Evolutionary conservation across 2,113 vertebrate genomes (phyloP), one percentile per base, ranked within the genome.

Genomic region (Rhizomys pruinosus): DNA sequence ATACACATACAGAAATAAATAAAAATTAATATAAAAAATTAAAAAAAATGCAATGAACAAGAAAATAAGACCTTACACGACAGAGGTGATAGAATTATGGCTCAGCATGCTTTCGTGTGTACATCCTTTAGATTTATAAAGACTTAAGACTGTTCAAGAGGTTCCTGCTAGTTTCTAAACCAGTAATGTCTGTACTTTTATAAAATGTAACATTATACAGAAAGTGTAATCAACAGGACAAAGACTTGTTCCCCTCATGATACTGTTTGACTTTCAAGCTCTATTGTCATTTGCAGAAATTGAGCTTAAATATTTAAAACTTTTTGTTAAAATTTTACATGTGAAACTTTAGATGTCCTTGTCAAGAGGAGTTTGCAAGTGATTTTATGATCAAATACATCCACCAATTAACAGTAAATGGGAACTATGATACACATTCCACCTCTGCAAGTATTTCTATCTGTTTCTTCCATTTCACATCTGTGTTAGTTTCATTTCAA

Each of bases 181-280:
- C 17, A 66, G 34, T 92, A 39, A 81, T 64, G 69, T 68, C 2
- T 34, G n/a, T 68, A 23, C 23, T 44, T 52, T 76, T 76, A 17
- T 78, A 87, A 87, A 87, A 59, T 34, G n/a, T 59, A 85, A 42
- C 7, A 52, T 23, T 52, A 8, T 47, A 77, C 22, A 52, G 52
- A 72, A 89, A 47, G 6, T 11, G 11, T 39, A 81, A n/a, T 20
- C 66, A 37, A 0, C 17, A 68, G 34, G 10, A 57, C 32, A 2
- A 84, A 74, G 39, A 23, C 27, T 17, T 0, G 0, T 25, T 2
- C 39, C 10, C 15, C 25, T 87, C 23, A 11, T 39, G 1, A 27
- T n/a, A 23, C 2, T n/a, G 10, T 42, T 27, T 59, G 63, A 13
- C 52, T 63, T n/a, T 76, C 42, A 88, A 80, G 20, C 2, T 78